Evolutionary conservation across 1,140 invertebrate genomes (phyloP), one percentile per base, ranked within the genome.

Genomic region (Radopholus similis): DNA sequence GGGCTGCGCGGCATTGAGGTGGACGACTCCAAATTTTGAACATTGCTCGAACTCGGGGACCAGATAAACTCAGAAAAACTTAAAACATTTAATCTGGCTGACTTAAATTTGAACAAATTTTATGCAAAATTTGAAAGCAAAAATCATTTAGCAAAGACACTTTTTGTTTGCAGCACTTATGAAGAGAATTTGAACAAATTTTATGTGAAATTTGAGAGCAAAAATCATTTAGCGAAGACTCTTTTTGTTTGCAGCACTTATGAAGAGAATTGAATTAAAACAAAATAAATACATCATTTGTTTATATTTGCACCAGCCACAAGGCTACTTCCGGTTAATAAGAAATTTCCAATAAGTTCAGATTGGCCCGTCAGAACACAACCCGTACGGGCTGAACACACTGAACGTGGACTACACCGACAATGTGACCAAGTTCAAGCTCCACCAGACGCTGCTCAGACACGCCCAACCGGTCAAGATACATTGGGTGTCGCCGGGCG

Each of bases 371-470:
- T 63, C 60, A 9, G 2, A 21, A 8, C 54, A 64, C n/a, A 64
- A 64, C 13, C 60, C 60, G 6, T 64, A 26, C 28, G 60, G 60
- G 11, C 30, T 64, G 26, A 26, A 64, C 18, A 23, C 60, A 15
- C 35, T 63, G 28, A 64, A 64, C 51, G 60, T 64, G n/a, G 60
- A 64, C 28, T 64, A 47, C 44, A 59, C 60, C 30, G 44, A 44
- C 34, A 34, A 64, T 0, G 37, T 35, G 21, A 64, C 6, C 8
- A 5, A 28, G n/a, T 64, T 64, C 28, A 38, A 64, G 28, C 8
- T 15, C 4, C 28, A 55, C 30, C 44, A 64, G n/a, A 15, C n/a
- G n/a, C n/a, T n/a, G n/a, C n/a, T n/a, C n/a, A n/a, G n/a, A n/a
- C n/a, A n/a, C n/a, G n/a, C n/a, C n/a, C n/a, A n/a, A n/a, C n/a